A percentile compares a stretch with the other conserved stretches of the same genome.
Conservation (phyloP, 2,797 vertebrate species). For the Nyctalus aviator region DNA sequence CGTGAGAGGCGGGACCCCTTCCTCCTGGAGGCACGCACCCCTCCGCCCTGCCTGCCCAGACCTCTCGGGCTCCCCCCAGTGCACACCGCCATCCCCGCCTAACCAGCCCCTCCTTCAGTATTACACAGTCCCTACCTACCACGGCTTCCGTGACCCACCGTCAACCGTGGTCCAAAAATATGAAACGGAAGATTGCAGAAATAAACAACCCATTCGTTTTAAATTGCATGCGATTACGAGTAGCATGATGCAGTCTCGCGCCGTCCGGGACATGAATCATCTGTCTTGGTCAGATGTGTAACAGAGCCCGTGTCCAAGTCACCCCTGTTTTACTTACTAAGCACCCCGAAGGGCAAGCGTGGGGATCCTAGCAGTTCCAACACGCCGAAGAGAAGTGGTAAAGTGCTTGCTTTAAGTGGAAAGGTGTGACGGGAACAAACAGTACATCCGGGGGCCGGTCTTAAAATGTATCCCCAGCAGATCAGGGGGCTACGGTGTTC, state of each 20-base stretch:
- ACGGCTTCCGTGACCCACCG: not conserved
- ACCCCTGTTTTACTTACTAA: not conserved
- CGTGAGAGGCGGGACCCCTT: conserved; percentile 79
- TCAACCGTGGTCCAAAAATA: not conserved
- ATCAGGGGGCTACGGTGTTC: not conserved
- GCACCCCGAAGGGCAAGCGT: not conserved
- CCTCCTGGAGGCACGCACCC: not conserved
- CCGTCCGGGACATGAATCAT: not conserved
- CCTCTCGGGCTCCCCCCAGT: not conserved
- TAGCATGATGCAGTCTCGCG: not conserved
- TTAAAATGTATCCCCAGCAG: not conserved
- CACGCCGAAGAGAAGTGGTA: not conserved
- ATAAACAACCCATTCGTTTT: not conserved
- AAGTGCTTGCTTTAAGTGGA: not conserved
- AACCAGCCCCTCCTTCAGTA: not conserved
- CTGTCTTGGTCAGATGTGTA: not conserved
- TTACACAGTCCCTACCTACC: too few relatives aligned
- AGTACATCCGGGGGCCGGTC: not conserved
- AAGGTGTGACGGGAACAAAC: not conserved
- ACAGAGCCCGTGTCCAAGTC: not conserved
- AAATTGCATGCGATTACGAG: not conserved
- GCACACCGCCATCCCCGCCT: not conserved
- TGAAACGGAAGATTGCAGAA: not conserved
- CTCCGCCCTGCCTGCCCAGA: not conserved
- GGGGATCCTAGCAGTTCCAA: not conserved